Evolutionary conservation across 2,888 invertebrate species (phyloP).

Genomic region (Apeira syringaria): DNA sequence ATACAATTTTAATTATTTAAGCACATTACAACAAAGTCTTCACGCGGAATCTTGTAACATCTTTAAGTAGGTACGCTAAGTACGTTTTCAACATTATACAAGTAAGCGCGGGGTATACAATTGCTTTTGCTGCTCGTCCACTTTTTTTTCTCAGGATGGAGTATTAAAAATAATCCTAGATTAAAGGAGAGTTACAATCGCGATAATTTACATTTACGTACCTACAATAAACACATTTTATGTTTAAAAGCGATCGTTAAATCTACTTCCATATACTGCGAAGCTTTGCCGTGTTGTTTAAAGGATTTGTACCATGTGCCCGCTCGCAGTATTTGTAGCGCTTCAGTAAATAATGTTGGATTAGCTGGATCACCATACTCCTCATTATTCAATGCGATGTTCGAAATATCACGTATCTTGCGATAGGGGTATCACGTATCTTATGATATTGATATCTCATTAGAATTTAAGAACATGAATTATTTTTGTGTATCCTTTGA

Average conservation of each 20-base stretch:
- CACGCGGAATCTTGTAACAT: too few relatives aligned
- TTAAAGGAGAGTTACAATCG: neutral
- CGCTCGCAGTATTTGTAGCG: conserved; percentile 20
- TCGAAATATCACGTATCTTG: conserved; percentile 19
- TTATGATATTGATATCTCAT: neutral
- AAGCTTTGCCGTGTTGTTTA: conserved; percentile 10
- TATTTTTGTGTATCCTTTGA: neutral
- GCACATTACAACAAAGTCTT: too few relatives aligned
- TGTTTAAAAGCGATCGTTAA: conserved; percentile 9
- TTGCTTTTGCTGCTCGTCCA: too few relatives aligned
- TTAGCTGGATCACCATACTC: conserved; percentile 20
- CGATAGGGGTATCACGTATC: conserved; percentile 13
- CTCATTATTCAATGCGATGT: conserved; percentile 25
- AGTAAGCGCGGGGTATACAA: too few relatives aligned
- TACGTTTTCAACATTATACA: too few relatives aligned
- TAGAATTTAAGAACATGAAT: neutral
- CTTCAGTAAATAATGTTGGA: conserved; percentile 24
- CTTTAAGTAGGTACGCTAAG: too few relatives aligned
- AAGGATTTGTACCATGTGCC: conserved; percentile 14
- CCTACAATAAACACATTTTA: conserved; percentile 3
- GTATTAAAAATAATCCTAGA: too few relatives aligned
- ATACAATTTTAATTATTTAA: too few relatives aligned
- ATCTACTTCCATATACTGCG: conserved; percentile 8
- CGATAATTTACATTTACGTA: neutral
- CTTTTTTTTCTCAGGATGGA: too few relatives aligned